Conservation (phyloP, 37 sponge, comb jelly and placozoan species). For the Cliona cf. orientalis region DNA sequence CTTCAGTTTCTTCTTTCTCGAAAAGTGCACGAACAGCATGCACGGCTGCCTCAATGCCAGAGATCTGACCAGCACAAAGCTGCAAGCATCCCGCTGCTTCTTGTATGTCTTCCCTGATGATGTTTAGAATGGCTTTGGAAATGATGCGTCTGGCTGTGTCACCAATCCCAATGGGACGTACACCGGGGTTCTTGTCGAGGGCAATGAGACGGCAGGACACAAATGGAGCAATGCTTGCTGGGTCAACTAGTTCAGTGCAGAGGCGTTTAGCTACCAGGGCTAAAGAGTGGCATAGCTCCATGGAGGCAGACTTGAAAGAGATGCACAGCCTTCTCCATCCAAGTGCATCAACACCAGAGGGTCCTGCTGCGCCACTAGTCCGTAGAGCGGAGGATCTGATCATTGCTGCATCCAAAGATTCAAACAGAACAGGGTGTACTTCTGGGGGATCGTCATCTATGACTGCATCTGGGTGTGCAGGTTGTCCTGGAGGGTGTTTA, state of each 20-base stretch:
- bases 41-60: too few relatives aligned
- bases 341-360: slow-evolving; percentile 43
- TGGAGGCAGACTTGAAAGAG: slow-evolving; percentile 26
- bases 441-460: slow-evolving; percentile 9
- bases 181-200: too few relatives aligned
- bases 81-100: slow-evolving; percentile 39
- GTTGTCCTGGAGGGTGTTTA: slow-evolving; percentile 33
- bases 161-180: too few relatives aligned
- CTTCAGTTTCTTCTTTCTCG: too few relatives aligned
- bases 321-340: slow-evolving; percentile 44
- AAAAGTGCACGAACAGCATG: slow-evolving; percentile 19
- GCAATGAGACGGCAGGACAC: slow-evolving; percentile 18
- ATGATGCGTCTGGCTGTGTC: slow-evolving; percentile 45
- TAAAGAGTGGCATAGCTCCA: slow-evolving; percentile 38
- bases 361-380: slow-evolving; percentile 14
- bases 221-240: slow-evolving; percentile 9
- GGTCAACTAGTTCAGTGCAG: slow-evolving; percentile 27
- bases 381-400: slow-evolving; percentile 14
- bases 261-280: slow-evolving; percentile 25
- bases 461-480: slow-evolving; percentile 14
- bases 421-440: slow-evolving; percentile 19
- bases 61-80: too few relatives aligned
- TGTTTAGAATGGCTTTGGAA: slow-evolving; percentile 45
- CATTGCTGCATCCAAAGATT: slow-evolving; percentile 13
- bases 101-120: slow-evolving; percentile 42